phyloP scores from a whole-genome alignment of 2,888 invertebrate genomes.

The Eledone cirrhosa region DNA sequence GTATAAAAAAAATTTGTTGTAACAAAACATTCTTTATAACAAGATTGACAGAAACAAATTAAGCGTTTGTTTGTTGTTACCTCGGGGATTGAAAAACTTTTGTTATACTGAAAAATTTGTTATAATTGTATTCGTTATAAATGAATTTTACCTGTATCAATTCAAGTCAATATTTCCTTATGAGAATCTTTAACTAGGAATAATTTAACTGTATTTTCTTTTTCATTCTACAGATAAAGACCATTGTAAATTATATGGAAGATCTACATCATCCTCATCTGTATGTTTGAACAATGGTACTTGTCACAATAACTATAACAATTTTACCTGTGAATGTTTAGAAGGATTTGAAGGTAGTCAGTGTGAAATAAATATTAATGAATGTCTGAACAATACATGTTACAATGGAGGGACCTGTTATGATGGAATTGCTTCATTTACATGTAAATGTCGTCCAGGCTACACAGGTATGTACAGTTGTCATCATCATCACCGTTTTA shows the following conservation, averaged over 20 bases:
- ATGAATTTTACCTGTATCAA: too few relatives aligned
- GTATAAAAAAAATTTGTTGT: too few relatives aligned
- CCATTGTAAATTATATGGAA: background rate
- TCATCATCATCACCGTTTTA: too few relatives aligned
- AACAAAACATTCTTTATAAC: too few relatives aligned
- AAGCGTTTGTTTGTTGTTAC: too few relatives aligned
- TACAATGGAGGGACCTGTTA: slow-evolving; percentile 32
- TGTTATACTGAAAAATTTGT: too few relatives aligned
- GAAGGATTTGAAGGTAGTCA: slow-evolving; percentile 36
- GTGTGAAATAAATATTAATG: slow-evolving; percentile 39
- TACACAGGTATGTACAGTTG: slow-evolving; percentile 27
- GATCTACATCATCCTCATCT: background rate
- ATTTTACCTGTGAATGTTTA: slow-evolving; percentile 41
- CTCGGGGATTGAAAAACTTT: too few relatives aligned
- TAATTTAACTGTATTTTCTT: too few relatives aligned
- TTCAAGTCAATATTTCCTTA: too few relatives aligned
- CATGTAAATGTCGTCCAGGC: slow-evolving; percentile 30
- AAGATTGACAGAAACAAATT: too few relatives aligned
- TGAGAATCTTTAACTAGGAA: too few relatives aligned
- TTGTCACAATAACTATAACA: slow-evolving; percentile 39
- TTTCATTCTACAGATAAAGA: background rate
- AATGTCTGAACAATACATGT: slow-evolving; percentile 37
- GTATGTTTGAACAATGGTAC: slow-evolving; percentile 42
- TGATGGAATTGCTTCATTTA: slow-evolving; percentile 30
- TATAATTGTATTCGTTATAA: too few relatives aligned